Evolutionary conservation across 2,888 invertebrate genomes (phyloP).

Genomic region (Drosophila dives): DNA sequence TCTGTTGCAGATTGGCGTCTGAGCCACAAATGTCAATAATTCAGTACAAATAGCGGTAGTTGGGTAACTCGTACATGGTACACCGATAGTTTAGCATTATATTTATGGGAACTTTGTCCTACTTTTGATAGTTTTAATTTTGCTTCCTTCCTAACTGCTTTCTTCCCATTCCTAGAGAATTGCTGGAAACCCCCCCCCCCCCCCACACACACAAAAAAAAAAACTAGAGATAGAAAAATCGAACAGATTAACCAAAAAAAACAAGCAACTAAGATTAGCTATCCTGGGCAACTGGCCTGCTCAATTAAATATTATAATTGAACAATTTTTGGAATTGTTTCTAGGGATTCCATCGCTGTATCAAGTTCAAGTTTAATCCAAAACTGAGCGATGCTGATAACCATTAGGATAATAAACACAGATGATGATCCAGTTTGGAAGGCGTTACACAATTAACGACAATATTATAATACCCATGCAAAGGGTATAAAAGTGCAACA

Average conservation of each 20-base stretch:
- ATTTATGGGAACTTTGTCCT: constrained; percentile 32
- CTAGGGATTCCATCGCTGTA: not conserved
- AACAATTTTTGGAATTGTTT: not conserved
- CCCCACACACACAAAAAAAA: not conserved
- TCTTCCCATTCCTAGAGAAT: not conserved
- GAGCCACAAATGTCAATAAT: constrained; percentile 73
- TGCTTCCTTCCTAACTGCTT: constrained; percentile 28
- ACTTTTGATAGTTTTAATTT: constrained; percentile 44
- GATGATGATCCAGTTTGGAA: not conserved
- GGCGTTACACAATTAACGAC: not conserved
- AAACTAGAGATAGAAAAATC: constrained; percentile 33
- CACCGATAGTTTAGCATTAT: constrained; percentile 13
- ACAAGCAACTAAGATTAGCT: not conserved
- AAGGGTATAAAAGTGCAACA: constrained; percentile 4
- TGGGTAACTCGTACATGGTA: constrained; percentile 14
- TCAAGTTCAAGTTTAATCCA: not conserved
- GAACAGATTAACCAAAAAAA: constrained; percentile 55
- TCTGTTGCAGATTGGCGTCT: constrained; percentile 70
- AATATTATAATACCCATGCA: not conserved
- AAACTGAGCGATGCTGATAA: not conserved
- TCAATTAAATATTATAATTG: not conserved
- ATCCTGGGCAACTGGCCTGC: not conserved
- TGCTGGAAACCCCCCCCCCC: not conserved
- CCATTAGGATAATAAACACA: not conserved
- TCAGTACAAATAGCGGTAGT: constrained; percentile 68